Evolutionary conservation across 23 tunicate species (phyloP), one percentile per base, ranked within the genome.

Genomic region (Corella eumyota): DNA sequence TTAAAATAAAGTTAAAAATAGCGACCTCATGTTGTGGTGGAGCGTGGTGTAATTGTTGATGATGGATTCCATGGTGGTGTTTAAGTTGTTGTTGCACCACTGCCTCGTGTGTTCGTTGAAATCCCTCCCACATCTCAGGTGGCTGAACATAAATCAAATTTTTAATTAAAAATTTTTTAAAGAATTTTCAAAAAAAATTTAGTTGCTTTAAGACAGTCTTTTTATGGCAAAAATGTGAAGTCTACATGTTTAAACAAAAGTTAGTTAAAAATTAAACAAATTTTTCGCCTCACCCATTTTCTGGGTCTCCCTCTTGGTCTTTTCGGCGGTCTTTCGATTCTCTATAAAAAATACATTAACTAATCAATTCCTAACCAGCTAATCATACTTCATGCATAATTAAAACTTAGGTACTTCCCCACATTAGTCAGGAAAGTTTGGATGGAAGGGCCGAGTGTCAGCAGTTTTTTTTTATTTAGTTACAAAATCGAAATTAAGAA

Each of bases 121-220:
- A 88, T 36, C 96, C 96, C 56, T 88, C 88, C 88, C 90, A 88
- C 96, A 88, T 79, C 67, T 88, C 96, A 37, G 96, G 96, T 32
- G 96, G 96, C 96, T 88, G 24, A 58, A 75, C 7, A 17, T 21
- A 36, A 44, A 44, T 33, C 2, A 31, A 30, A 40, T 40, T 9
- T 11, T n/a, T 20, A 53, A 20, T n/a, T 23, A 53, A 20, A 7
- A 15, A n/a, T n/a, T n/a, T n/a, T n/a, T n/a, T n/a, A n/a, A n/a
- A n/a, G n/a, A n/a, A n/a, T n/a, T n/a, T n/a, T n/a, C 17, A 44
- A 44, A 44, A 44, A 44, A 44, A 44, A 11, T 44, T 13, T 53
- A 53, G 0, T 55, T 55, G 27, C 24, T n/a, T n/a, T n/a, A n/a
- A n/a, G n/a, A n/a, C n/a, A n/a, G n/a, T n/a, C n/a, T n/a, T n/a